phyloP scores from a whole-genome alignment of 1,140 invertebrate genomes.

The Bradynema listronoti region DNA sequence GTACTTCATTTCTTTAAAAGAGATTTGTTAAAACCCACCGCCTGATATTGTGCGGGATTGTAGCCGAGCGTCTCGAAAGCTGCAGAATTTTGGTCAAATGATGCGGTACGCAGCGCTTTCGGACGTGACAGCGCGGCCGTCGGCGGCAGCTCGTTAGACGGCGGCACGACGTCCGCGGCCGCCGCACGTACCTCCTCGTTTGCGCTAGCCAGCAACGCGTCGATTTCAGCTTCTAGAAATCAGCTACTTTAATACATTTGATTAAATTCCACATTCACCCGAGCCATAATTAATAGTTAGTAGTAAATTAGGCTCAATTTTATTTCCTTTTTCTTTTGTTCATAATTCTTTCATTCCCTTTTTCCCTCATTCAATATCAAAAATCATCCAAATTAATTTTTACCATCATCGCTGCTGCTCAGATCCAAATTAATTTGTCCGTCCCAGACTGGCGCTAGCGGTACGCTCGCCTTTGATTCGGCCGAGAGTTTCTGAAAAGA shows the following conservation, averaged over 20 bases:
- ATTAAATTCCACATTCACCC: too few species aligned
- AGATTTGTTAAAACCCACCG: constrained; percentile 4
- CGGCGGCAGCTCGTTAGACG: constrained; percentile 21
- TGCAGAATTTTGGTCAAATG: background rate
- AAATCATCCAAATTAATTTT: constrained; percentile 9
- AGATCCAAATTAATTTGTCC: constrained; percentile 39
- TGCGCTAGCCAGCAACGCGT: constrained; percentile 35
- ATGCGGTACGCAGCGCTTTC: constrained; percentile 6
- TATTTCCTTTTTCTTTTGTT: too few species aligned
- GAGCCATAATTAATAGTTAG: too few species aligned
- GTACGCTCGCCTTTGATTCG: constrained; percentile 15
- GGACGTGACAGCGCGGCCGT: constrained; percentile 33
- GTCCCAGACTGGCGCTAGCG: constrained; percentile 30
- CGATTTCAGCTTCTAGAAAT: constrained; percentile 42
- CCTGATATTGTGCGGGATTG: constrained; percentile 32
- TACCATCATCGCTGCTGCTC: constrained; percentile 33
- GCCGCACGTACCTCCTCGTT: constrained; percentile 13
- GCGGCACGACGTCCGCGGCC: background rate
- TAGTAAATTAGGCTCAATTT: too few species aligned
- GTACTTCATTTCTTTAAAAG: constrained; percentile 29
- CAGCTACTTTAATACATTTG: constrained; percentile 1
- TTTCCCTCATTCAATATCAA: constrained; percentile 6
- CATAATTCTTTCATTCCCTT: too few species aligned
- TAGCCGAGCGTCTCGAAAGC: constrained; percentile 16
- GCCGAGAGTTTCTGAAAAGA: background rate